Percentiles rank a stretch among this genome's conserved stretches.
phyloP scores from a whole-genome alignment of 2,797 vertebrate genomes.

The Lagodon rhomboides region DNA sequence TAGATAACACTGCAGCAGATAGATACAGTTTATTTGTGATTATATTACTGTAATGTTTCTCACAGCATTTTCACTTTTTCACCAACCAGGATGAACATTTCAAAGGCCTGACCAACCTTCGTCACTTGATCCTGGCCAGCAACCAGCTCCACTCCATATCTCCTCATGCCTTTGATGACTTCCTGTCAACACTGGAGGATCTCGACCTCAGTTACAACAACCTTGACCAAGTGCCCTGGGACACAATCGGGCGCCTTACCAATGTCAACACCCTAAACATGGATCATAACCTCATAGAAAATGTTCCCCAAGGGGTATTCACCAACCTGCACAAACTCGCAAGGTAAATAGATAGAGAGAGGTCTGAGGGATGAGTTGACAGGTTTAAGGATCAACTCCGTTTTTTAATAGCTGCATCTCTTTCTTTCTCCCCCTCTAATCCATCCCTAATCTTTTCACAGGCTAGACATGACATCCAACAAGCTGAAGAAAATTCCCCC shows the following conservation, averaged over 20 bases:
- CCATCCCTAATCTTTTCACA: constrained; percentile 31
- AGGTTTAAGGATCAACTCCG: neutral
- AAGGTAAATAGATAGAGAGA: constrained; percentile 59
- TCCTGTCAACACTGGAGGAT: constrained; percentile 90
- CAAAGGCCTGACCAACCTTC: constrained; percentile 90
- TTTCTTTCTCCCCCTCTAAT: neutral
- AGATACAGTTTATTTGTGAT: neutral
- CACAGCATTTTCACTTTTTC: constrained; percentile 5
- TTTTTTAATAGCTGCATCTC: neutral
- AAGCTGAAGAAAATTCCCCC: constrained; percentile 94
- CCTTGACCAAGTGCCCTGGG: constrained; percentile 89
- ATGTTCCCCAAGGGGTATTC: constrained; percentile 91
- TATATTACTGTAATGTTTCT: neutral
- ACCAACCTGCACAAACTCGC: constrained; percentile 92
- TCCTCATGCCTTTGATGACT: constrained; percentile 89
- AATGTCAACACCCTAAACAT: constrained; percentile 92
- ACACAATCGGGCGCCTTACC: constrained; percentile 87
- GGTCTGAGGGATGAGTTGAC: neutral
- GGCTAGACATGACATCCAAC: constrained; percentile 94
- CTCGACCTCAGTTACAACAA: constrained; percentile 94
- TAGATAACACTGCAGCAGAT: neutral
- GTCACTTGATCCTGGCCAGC: constrained; percentile 91
- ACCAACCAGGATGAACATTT: constrained; percentile 88
- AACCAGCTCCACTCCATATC: constrained; percentile 91
- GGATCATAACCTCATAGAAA: constrained; percentile 93